Percentiles rank a stretch among this genome's conserved stretches.
Evolutionary conservation across 2,888 invertebrate genomes (phyloP).

Genomic region (Tiliacea citrago): DNA sequence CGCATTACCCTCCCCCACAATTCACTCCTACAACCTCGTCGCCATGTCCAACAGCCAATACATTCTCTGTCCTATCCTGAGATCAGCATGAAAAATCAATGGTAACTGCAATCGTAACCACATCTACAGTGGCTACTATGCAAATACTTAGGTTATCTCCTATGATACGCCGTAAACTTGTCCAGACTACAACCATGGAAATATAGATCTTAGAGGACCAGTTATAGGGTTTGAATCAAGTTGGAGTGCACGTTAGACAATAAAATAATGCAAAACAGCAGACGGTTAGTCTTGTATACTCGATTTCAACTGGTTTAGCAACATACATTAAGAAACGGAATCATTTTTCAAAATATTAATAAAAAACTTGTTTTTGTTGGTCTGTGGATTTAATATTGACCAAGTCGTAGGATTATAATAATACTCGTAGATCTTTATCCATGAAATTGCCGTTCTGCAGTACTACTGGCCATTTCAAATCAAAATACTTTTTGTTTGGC

Average conservation of each 20-base stretch:
- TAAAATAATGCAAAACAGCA: conserved; percentile 68
- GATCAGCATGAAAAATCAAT: conserved; percentile 54
- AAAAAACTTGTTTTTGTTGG: conserved; percentile 8
- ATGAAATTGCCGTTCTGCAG: too few relatives aligned
- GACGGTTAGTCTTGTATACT: conserved; percentile 55
- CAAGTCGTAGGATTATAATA: conserved; percentile 5
- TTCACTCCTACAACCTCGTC: conserved; percentile 16
- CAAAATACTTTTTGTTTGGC: too few relatives aligned
- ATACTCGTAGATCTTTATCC: too few relatives aligned
- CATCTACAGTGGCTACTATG: conserved; percentile 64
- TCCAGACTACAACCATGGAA: conserved; percentile 1
- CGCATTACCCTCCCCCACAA: conserved; percentile 11
- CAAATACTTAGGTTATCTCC: conserved; percentile 63
- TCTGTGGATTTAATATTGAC: conserved; percentile 10
- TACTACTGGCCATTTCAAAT: too few relatives aligned
- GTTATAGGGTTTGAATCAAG: neutral
- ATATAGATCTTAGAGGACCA: rapidly evolving
- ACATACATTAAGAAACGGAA: conserved; percentile 41
- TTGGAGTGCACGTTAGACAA: conserved; percentile 41
- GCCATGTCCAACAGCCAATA: conserved; percentile 12
- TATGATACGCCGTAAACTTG: conserved; percentile 45
- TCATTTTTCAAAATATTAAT: conserved; percentile 53
- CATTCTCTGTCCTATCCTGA: conserved; percentile 27
- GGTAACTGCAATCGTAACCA: conserved; percentile 52
- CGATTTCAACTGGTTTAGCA: conserved; percentile 64